Evolutionary conservation across 1,140 invertebrate genomes (phyloP), one percentile per base, ranked within the genome.

Genomic region (Cardiocondyla obscurior): DNA sequence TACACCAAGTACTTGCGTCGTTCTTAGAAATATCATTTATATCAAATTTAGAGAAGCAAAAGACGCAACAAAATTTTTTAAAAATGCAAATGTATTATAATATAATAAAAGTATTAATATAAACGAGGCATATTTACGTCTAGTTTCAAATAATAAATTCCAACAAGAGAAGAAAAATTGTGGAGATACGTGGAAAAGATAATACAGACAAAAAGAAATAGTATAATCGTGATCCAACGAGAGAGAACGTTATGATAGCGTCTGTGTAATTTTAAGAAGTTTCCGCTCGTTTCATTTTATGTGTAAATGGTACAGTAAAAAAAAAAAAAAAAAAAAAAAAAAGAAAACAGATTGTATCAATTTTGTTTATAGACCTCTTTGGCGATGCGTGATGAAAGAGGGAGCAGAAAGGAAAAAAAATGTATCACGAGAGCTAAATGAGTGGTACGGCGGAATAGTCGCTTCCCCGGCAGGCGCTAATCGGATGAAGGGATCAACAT

Each of bases 401-500:
- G 39, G 33, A 46, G 14, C 19, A 57, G 42, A 42, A 62, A 39
- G 65, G 65, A 46, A 57, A 42, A 64, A 55, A 57, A 46, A 30
- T 33, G 30, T 64, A 51, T 51, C 39, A 82, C 55, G 51, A 82
- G 74, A 82, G 69, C 19, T 64, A 74, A 87, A 85, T 67, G 39
- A 85, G 72, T 53, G 42, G 30, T 55, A 36, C 33, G 72, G 57
- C 14, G 64, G 55, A 70, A 83, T 60, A 65, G 81, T 51, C 7
- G 57, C 36, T 69, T 60, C 46, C 19, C 67, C 72, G 87, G 86
- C 83, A 70, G 84, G 85, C 85, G 82, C 86, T 91, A 91, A 91
- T 91, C 91, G 88, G 91, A 91, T 91, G 82, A 91, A 89, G 79
- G 91, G 91, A 91, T 90, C 91, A 90, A 84, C 89, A 90, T 87